Evolutionary conservation across 2,113 vertebrate species (phyloP), one percentile per base, ranked within the genome.

Genomic region (Geococcyx californianus): DNA sequence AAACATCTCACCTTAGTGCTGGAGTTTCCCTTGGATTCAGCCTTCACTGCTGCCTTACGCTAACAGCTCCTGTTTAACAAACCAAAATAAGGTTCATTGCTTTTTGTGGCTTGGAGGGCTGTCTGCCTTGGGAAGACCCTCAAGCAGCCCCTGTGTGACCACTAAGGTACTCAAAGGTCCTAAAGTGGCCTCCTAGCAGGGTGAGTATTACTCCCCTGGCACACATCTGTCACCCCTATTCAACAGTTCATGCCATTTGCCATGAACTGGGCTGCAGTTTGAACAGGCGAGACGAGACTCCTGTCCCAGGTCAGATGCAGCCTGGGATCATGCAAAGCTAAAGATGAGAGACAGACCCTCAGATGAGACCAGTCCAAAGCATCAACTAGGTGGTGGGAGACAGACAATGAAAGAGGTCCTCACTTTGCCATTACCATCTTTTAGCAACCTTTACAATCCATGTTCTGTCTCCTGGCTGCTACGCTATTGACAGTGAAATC

Each of bases 121-220:
- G n/a, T 21, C 38, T 24, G 52, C 15, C 42, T 51, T 52, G 36
- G 44, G 59, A 52, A 66, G 42, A n/a, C 29, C 44, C 25, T 66
- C 20, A 29, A n/a, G 45, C 28, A 59, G 66, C 24, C 29, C 54
- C 20, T 52, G 18, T 13, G 1, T 14, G 66, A 47, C 44, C 6
- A 0, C 33, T 0, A 1, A 56, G 16, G 25, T 47, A 63, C 21
- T 7, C 19, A 51, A 13, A 72, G 44, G 24, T 21, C 47, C 45
- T 49, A 44, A 51, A 45, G 51, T 4, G 16, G 51, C 23, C 12
- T 44, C 33, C 64, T 49, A 36, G 56, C 25, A 40, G 1, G 3
- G 63, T 0, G 0, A 16, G 72, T 28, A 34, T 1, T 0, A 25
- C 29, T 60, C 16, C 9, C 0, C 0, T 21, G 24, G 47, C 63